phyloP scores from a whole-genome alignment of 2,797 vertebrate species.

The Labeo calbasu region DNA sequence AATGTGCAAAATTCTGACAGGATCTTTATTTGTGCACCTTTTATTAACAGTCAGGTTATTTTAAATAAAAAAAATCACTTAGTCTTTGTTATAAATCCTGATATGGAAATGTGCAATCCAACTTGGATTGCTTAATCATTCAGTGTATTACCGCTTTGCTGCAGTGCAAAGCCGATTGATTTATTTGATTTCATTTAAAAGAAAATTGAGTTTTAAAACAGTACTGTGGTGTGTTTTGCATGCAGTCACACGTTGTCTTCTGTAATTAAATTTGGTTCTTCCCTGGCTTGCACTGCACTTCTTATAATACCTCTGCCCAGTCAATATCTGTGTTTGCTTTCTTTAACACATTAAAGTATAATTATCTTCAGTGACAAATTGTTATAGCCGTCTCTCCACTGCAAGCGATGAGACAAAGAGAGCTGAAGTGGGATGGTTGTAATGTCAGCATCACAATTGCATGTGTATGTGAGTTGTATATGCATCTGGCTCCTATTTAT shows the following conservation, averaged over 20 bases:
- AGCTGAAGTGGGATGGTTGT: constrained; percentile 15
- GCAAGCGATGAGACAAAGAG: constrained; percentile 16
- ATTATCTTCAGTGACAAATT: constrained; percentile 34
- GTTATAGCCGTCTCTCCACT: constrained; percentile 11
- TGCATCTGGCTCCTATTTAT: not conserved
- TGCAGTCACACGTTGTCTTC: constrained; percentile 12
- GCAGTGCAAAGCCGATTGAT: not conserved
- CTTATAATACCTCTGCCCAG: constrained; percentile 21
- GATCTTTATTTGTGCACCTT: constrained; percentile 46
- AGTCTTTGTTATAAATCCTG: not conserved
- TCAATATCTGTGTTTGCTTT: constrained; percentile 32
- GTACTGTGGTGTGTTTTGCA: not conserved
- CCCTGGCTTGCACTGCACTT: not conserved
- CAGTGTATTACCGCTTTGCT: not conserved
- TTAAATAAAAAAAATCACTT: constrained; percentile 43
- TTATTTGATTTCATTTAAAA: not conserved
- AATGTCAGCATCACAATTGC: constrained; percentile 18
- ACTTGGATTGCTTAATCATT: not conserved
- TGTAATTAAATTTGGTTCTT: constrained; percentile 23
- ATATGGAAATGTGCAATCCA: not conserved
- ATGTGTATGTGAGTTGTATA: constrained; percentile 6
- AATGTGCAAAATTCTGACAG: constrained; percentile 4
- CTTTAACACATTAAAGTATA: constrained; percentile 37
- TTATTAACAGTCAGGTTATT: constrained; percentile 52
- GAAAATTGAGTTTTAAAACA: constrained; percentile 6